phyloP scores from a whole-genome alignment of 2,113 vertebrate genomes.

The Seriola aureovittata region DNA sequence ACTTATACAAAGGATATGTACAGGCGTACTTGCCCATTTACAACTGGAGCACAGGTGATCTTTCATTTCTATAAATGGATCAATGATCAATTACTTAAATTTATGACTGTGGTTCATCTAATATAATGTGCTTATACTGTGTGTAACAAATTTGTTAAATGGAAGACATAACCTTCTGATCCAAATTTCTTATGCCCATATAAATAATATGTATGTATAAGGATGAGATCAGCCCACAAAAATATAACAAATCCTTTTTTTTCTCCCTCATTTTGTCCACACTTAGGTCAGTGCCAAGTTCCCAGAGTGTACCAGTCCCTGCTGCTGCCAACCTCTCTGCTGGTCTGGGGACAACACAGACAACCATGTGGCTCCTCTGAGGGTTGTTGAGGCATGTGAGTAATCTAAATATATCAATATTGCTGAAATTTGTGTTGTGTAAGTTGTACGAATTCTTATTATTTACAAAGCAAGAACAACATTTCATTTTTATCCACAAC shows the following conservation, averaged over 20 bases:
- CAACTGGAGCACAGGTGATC: neutral
- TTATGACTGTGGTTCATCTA: neutral
- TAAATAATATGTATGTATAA: neutral
- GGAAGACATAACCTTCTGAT: neutral
- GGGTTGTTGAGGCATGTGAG: conserved; percentile 40
- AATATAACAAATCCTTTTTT: conserved; percentile 21
- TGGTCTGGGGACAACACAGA: conserved; percentile 48
- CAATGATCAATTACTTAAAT: neutral
- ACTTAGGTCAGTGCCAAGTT: conserved; percentile 60
- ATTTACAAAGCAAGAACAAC: neutral
- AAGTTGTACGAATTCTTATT: neutral
- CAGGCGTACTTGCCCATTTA: neutral
- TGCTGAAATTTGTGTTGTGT: conserved; percentile 1
- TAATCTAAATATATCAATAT: conserved; percentile 42
- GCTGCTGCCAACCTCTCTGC: conserved; percentile 56
- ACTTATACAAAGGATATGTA: too few species aligned
- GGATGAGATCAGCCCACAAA: conserved; percentile 21
- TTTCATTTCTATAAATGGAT: neutral
- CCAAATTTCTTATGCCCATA: neutral
- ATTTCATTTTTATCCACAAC: neutral
- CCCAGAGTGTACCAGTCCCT: conserved; percentile 45
- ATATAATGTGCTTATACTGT: neutral
- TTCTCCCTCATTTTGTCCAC: conserved; percentile 16
- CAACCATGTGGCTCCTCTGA: conserved; percentile 61
- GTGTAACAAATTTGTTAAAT: neutral